These are phyloP conservation scores for Drosophila truncata DNA, from an alignment of 1,140 invertebrate genomes.

Conservation along the genomic window DNA sequence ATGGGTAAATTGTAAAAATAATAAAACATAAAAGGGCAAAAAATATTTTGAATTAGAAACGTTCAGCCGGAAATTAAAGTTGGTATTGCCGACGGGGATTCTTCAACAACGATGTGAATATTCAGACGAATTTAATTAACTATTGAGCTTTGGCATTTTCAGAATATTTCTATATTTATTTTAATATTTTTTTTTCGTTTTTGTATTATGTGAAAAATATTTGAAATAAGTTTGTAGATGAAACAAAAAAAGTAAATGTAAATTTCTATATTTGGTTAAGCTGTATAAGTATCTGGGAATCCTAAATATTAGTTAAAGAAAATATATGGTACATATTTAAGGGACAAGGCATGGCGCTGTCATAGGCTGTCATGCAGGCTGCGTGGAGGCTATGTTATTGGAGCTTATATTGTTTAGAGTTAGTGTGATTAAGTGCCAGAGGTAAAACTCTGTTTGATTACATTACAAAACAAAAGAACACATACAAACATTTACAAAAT, in stretches of 20 bases:
- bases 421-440: constrained; percentile 33
- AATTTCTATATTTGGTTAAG: neutral
- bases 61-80: constrained; percentile 5
- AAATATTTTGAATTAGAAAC: constrained; percentile 38
- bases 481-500: constrained; percentile 32
- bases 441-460: constrained; percentile 28
- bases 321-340: constrained; percentile 7
- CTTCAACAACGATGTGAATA: constrained; percentile 28
- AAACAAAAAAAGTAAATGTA: neutral
- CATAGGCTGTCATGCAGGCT: constrained; percentile 53
- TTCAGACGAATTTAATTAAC: constrained; percentile 61
- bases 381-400: constrained; percentile 3
- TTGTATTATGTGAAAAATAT: neutral
- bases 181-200: neutral
- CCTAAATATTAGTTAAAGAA: neutral
- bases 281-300: neutral
- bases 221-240: neutral
- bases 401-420: neutral
- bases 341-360: neutral
- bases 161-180: neutral
- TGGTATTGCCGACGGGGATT: neutral
- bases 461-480: constrained; percentile 35
- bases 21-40: constrained; percentile 21
- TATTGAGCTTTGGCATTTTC: constrained; percentile 19
- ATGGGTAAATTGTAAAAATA: constrained; percentile 28